Evolutionary conservation across 2,797 vertebrate species (phyloP), one percentile per base, ranked within the genome.

Genomic region (Crocidura indochinensis): DNA sequence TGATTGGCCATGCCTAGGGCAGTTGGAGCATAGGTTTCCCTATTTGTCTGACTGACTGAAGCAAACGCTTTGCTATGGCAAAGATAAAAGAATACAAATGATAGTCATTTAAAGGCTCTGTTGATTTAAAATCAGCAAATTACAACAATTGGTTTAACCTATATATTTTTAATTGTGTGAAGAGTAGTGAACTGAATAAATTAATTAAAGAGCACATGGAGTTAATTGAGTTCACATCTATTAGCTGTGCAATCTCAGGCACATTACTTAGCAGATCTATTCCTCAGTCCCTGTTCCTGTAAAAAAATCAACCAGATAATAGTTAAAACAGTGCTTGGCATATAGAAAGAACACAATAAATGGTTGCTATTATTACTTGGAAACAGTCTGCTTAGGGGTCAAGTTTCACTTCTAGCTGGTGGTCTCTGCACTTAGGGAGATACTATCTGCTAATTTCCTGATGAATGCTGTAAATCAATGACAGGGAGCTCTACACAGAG

Each of bases 41-140:
- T n/a, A 76, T 76, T 88, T 88, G 31, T 75, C 31, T 91, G 80
- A 38, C n/a, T 76, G 90, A 87, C 5, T 71, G 3, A 60, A 60
- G 56, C 56, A 60, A 60, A 60, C 15, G 8, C 56, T 60, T 60
- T 87, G 29, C 87, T 71, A 46, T 87, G 67, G 20, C 22, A 90
- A 81, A 87, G n/a, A 67, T 76, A 71, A 76, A 91, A 49, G 14
- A 80, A 80, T 87, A 87, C 71, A 86, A 94, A 69, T 82, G 24
- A 56, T 81, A 76, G 51, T 77, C 87, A 94, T 68, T 79, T 64
- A 90, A 91, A 87, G 17, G 10, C 15, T 74, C 10, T 91, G 46
- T 82, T 82, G 56, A 71, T 89, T 95, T 93, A 79, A 94, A 85
- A 82, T 87, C 62, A 65, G 62, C 62, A 85, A 85, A 67, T 78